Conservation (phyloP, 1,140 invertebrate genomes). For the Alviniconcha marisindica region DNA sequence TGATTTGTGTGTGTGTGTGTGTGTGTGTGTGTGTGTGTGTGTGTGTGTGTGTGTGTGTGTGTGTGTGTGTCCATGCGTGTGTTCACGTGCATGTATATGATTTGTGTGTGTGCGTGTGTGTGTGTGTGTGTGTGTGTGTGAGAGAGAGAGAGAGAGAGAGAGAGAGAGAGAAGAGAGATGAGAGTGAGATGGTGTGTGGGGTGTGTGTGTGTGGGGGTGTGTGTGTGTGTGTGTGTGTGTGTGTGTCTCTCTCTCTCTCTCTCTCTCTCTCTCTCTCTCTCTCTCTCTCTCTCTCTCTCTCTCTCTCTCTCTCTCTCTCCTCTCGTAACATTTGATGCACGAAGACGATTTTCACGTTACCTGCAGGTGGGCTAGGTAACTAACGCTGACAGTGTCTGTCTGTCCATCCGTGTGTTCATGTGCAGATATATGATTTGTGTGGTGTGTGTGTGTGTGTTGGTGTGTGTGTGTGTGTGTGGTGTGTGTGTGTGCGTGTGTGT, state of each 20-base stretch:
- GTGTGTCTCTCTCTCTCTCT: neutral
- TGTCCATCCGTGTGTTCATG: neutral
- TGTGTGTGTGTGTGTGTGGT: neutral
- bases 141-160: constrained; percentile 64
- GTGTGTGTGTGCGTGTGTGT: neutral
- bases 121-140: neutral
- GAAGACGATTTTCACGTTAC: neutral
- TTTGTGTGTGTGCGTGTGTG: too few relatives aligned
- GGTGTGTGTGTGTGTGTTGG: neutral
- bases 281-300: neutral
- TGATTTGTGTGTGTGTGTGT: too few relatives aligned
- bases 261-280: neutral
- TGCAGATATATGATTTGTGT: neutral
- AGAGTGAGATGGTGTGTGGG: neutral
- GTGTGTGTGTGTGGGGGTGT: neutral
- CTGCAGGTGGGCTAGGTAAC: neutral
- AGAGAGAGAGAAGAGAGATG: neutral
- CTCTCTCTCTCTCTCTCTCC: neutral
- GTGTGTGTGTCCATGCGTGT: too few relatives aligned
- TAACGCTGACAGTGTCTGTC: neutral
- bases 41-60: too few relatives aligned
- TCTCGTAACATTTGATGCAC: neutral
- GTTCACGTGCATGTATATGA: too few relatives aligned
- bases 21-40: too few relatives aligned
- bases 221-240: neutral